Evolutionary conservation across 2,888 invertebrate genomes (phyloP).

Genomic region (Oscheius myriophilus): DNA sequence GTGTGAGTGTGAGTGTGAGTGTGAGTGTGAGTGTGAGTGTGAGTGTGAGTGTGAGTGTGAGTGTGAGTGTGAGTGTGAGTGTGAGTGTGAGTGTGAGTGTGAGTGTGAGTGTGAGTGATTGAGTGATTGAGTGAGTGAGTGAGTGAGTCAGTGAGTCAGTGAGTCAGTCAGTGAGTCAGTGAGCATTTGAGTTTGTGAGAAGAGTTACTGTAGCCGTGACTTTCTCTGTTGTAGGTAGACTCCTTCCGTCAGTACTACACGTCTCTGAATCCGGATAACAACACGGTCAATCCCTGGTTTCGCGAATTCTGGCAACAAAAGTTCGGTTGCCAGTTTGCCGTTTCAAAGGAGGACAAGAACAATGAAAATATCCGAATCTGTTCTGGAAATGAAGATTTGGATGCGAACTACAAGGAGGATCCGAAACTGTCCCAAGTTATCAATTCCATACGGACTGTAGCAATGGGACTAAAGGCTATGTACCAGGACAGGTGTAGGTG

Average conservation of each 20-base stretch:
- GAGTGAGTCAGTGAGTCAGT: too few relatives aligned
- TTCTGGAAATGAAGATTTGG: slow-evolving; percentile 65
- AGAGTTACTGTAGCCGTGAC: background rate
- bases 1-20: too few relatives aligned
- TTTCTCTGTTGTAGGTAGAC: slow-evolving; percentile 38
- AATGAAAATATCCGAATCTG: slow-evolving; percentile 55
- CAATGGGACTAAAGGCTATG: slow-evolving; percentile 81
- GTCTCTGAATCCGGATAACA: slow-evolving; percentile 77
- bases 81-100: too few relatives aligned
- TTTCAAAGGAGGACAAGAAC: slow-evolving; percentile 58
- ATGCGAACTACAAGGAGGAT: slow-evolving; percentile 74
- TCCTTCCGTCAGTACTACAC: slow-evolving; percentile 79
- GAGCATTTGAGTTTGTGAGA: too few relatives aligned
- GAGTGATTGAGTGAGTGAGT: too few relatives aligned
- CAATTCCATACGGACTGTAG: slow-evolving; percentile 82
- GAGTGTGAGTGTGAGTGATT: too few relatives aligned
- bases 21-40: too few relatives aligned
- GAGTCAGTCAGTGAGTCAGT: too few relatives aligned
- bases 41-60: too few relatives aligned
- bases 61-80: too few relatives aligned
- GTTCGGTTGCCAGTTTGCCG: slow-evolving; percentile 74
- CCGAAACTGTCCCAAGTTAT: slow-evolving; percentile 84
- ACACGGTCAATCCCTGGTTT: slow-evolving; percentile 81
- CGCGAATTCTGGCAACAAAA: slow-evolving; percentile 82
- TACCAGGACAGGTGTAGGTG: slow-evolving; percentile 77